Percentiles rank a stretch among this genome's conserved stretches.
Conservation (phyloP, 2,797 vertebrate genomes). For the Artibeus lituratus region DNA sequence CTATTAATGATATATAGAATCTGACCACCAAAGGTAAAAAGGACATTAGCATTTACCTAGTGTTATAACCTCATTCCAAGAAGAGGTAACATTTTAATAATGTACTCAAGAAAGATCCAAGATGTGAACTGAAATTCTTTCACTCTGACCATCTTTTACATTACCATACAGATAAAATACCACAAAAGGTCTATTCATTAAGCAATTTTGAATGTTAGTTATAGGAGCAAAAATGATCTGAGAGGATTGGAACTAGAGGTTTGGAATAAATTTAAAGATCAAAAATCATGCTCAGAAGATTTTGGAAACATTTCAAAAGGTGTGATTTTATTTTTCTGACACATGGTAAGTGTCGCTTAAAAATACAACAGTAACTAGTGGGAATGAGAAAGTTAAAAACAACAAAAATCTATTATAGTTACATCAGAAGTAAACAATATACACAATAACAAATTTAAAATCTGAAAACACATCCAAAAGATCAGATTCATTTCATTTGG, state of each 20-base stretch:
- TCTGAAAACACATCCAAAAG: not conserved
- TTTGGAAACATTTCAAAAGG: not conserved
- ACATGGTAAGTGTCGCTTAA: not conserved
- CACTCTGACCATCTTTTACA: not conserved
- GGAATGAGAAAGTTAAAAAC: not conserved
- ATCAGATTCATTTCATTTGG: not conserved
- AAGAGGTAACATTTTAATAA: not conserved
- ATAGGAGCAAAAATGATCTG: not conserved
- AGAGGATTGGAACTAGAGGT: not conserved
- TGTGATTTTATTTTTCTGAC: not conserved
- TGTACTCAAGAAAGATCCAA: not conserved
- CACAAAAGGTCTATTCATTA: not conserved
- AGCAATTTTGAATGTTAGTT: not conserved
- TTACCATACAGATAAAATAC: not conserved
- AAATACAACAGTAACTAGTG: not conserved
- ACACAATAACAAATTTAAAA: not conserved
- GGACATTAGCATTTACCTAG: not conserved
- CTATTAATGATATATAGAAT: not conserved
- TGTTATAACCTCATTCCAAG: not conserved
- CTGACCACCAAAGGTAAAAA: not conserved
- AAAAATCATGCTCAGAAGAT: not conserved
- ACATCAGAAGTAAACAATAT: not conserved
- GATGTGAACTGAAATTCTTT: not conserved
- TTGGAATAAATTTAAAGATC: not conserved
- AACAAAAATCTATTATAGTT: not conserved